phyloP scores from a whole-genome alignment of 1,140 invertebrate genomes.

The Ptiloglossa arizonensis region DNA sequence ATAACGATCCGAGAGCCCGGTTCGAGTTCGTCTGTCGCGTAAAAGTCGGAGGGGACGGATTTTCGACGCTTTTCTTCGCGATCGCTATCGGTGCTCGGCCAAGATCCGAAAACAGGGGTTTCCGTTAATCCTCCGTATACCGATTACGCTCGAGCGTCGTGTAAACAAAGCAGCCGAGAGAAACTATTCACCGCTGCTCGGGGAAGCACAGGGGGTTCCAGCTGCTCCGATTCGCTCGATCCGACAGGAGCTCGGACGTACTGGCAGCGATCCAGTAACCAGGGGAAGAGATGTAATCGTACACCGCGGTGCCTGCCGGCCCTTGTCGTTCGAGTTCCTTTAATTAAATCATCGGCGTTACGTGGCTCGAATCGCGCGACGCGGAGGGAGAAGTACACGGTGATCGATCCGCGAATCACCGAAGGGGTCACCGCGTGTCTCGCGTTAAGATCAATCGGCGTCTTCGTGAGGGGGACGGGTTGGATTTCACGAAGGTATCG shows the following conservation, averaged over 20 bases:
- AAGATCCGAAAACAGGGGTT: background rate
- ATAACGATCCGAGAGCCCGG: no score
- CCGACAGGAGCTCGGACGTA: slow-evolving; percentile 12
- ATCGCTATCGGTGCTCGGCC: no score
- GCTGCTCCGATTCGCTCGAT: slow-evolving; percentile 9
- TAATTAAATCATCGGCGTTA: slow-evolving; percentile 57
- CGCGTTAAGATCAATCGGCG: slow-evolving; percentile 35
- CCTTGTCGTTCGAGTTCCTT: slow-evolving; percentile 42
- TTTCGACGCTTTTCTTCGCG: no score
- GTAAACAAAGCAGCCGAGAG: background rate
- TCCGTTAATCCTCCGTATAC: no score
- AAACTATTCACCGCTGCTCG: no score
- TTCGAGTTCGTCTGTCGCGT: no score
- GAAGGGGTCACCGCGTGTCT: background rate
- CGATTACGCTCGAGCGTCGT: background rate
- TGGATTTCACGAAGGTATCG: slow-evolving; percentile 13
- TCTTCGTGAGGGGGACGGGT: background rate
- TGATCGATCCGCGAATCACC: slow-evolving; percentile 45
- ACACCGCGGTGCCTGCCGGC: slow-evolving; percentile 21
- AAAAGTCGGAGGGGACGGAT: no score
- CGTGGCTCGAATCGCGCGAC: slow-evolving; percentile 22
- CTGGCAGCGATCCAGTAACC: slow-evolving; percentile 37
- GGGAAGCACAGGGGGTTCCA: background rate
- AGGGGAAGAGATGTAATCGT: slow-evolving; percentile 38
- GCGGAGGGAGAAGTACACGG: slow-evolving; percentile 4